Percentiles rank a stretch among this genome's conserved stretches.
Conservation (phyloP, 2,113 vertebrate genomes). For the Pavo muticus region DNA sequence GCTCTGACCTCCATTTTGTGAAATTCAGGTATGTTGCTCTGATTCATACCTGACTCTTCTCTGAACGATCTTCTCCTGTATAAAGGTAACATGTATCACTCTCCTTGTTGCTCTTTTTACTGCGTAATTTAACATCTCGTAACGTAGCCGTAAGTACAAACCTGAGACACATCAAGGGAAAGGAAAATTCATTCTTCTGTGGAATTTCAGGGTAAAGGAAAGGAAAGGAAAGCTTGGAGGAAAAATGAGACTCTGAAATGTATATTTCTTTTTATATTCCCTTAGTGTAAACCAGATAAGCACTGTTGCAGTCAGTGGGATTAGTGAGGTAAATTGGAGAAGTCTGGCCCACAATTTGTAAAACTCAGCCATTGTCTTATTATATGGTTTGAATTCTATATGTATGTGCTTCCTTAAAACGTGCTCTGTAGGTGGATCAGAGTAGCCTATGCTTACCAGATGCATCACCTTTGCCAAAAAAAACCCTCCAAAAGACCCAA, state of each 20-base stretch:
- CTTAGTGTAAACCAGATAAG: background rate
- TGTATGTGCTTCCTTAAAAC: background rate
- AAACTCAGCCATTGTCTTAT: background rate
- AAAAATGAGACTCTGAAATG: background rate
- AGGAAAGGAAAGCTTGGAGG: background rate
- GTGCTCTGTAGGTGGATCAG: background rate
- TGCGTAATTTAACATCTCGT: constrained; percentile 9
- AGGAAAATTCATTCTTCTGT: background rate
- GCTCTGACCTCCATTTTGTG: background rate
- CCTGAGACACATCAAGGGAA: background rate
- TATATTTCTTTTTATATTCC: background rate
- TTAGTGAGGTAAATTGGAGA: background rate
- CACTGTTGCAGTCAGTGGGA: background rate
- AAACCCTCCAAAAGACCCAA: background rate
- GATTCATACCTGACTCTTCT: background rate
- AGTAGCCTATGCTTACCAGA: background rate
- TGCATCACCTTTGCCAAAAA: background rate
- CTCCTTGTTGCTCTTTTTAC: background rate
- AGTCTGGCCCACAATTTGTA: background rate
- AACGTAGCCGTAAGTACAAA: background rate
- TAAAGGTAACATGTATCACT: constrained; percentile 3
- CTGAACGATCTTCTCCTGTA: background rate
- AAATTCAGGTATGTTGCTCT: background rate
- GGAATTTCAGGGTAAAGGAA: background rate
- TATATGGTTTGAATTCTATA: rapidly evolving